Evolutionary conservation across 2,888 invertebrate species (phyloP).

Genomic region (Ferdinandea cuprea): DNA sequence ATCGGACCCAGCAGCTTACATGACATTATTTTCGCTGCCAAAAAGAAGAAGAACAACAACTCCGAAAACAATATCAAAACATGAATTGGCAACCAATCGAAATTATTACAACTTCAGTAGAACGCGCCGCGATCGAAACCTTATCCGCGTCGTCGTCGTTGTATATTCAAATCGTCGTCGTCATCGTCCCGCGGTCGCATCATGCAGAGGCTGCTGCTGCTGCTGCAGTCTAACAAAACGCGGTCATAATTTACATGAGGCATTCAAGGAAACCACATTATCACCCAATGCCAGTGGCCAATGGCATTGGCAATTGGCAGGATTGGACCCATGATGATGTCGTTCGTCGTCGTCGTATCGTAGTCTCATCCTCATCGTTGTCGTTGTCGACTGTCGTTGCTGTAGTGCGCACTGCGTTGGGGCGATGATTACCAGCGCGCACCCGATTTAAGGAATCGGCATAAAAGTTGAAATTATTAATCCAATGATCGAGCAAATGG

Average conservation of each 20-base stretch:
- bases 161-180: constrained; percentile 25
- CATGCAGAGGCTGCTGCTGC: constrained; percentile 64
- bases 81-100: constrained; percentile 73
- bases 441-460: constrained; percentile 72
- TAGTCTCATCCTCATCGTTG: constrained; percentile 16
- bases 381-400: constrained; percentile 29
- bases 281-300: constrained; percentile 64
- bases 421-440: constrained; percentile 72
- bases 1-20: constrained; percentile 32
- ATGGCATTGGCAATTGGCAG: constrained; percentile 62
- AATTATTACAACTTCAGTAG: constrained; percentile 65
- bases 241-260: constrained; percentile 73
- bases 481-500: constrained; percentile 72
- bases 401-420: constrained; percentile 30
- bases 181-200: constrained; percentile 23
- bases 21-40: constrained; percentile 34
- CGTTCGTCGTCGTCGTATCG: constrained; percentile 64
- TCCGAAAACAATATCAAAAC: constrained; percentile 66
- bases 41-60: constrained; percentile 18
- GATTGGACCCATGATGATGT: constrained; percentile 65
- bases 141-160: constrained; percentile 27
- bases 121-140: constrained; percentile 49
- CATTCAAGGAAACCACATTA: constrained; percentile 73
- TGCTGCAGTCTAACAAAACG: constrained; percentile 65
- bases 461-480: constrained; percentile 71